A percentile compares a stretch with the other conserved stretches of the same genome.
Conservation (phyloP, 1,140 invertebrate genomes). For the Acyrthosiphon pisum region DNA sequence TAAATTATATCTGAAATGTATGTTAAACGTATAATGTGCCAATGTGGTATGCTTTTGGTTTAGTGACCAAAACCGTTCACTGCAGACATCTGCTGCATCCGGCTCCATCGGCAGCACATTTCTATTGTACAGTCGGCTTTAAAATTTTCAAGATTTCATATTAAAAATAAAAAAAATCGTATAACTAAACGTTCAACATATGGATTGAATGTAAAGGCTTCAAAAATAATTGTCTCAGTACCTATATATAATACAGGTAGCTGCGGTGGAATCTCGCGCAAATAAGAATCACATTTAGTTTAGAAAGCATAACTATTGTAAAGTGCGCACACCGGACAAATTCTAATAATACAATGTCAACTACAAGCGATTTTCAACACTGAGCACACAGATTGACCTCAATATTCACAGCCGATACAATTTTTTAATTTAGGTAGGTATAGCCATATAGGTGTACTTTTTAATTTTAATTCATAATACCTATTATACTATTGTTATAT, state of each 20-base stretch:
- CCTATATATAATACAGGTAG: background rate
- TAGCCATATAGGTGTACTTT: background rate
- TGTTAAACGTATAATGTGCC: background rate
- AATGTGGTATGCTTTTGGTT: background rate
- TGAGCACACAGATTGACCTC: background rate
- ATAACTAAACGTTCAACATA: background rate
- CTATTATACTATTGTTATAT: no score
- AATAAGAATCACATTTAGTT: background rate
- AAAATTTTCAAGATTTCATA: background rate
- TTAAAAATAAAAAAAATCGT: no score
- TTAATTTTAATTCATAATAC: no score
- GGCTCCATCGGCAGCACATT: background rate
- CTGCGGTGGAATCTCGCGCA: background rate
- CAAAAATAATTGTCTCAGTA: background rate
- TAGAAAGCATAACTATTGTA: background rate
- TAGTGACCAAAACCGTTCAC: background rate
- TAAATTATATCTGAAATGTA: background rate
- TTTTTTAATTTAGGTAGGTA: background rate
- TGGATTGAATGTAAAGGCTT: background rate
- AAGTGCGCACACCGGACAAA: background rate
- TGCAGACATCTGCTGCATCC: background rate
- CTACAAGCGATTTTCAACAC: background rate
- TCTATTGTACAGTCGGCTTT: background rate
- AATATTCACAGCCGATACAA: background rate
- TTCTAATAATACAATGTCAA: background rate